phyloP scores from a whole-genome alignment of 2,797 vertebrate species.

The Meriones psammophilus region DNA sequence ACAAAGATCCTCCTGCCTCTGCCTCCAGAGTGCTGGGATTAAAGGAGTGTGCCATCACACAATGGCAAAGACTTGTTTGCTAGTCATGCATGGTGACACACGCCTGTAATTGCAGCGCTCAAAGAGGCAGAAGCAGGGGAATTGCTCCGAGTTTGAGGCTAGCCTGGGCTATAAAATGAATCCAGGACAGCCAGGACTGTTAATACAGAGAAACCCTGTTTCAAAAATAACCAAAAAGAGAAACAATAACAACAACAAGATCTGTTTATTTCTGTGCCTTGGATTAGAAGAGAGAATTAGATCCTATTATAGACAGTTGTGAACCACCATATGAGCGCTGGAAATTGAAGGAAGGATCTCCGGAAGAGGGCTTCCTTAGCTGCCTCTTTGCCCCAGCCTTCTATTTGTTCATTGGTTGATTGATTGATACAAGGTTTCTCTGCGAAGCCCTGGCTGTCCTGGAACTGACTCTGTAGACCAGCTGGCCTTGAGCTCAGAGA shows the following conservation, averaged over 20 bases:
- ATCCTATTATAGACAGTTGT: not conserved
- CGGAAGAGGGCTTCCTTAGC: not conserved
- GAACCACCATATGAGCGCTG: not conserved
- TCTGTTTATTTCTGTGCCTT: not conserved
- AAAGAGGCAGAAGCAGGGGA: no score
- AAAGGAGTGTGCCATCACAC: not conserved
- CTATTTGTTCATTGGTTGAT: not conserved
- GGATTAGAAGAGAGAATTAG: not conserved
- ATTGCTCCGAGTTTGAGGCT: no score
- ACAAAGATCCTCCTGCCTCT: not conserved
- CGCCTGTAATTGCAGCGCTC: no score
- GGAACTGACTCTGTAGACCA: not conserved
- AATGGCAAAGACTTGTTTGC: not conserved
- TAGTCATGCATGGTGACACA: no score
- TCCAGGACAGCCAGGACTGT: no score
- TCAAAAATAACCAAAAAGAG: no score
- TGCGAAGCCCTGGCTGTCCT: not conserved
- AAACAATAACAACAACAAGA: not conserved
- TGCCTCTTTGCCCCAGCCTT: not conserved
- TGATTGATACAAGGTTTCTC: not conserved
- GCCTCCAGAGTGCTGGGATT: not conserved
- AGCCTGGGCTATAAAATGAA: no score
- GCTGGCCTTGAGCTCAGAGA: not conserved
- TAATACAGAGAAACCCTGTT: not conserved
- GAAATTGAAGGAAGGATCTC: not conserved